Percentiles rank a stretch among this genome's conserved stretches.
phyloP scores from a whole-genome alignment of 2,113 vertebrate species.

The Corapipo altera region DNA sequence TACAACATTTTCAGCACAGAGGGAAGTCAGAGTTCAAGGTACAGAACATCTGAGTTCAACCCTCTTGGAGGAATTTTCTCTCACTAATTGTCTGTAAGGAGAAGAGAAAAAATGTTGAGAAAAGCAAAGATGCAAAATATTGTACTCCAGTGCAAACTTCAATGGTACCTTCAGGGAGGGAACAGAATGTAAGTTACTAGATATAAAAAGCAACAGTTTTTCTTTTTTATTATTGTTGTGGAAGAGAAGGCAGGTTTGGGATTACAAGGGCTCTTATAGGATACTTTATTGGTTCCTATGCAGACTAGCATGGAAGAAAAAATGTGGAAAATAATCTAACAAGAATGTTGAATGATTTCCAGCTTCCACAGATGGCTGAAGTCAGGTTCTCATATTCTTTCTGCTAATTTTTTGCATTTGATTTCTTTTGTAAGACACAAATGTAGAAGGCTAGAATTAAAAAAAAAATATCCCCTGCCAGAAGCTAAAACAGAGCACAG shows the following conservation, averaged over 20 bases:
- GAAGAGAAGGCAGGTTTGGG: background rate
- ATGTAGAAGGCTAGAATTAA: background rate
- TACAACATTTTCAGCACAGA: background rate
- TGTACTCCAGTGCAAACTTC: background rate
- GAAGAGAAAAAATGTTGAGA: background rate
- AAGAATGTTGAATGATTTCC: background rate
- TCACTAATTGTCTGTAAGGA: background rate
- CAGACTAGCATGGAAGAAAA: background rate
- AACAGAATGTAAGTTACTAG: background rate
- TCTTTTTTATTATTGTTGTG: background rate
- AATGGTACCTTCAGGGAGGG: background rate
- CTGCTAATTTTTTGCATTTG: background rate
- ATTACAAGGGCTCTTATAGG: background rate
- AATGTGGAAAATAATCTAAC: background rate
- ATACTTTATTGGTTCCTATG: background rate
- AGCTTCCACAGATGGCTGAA: background rate
- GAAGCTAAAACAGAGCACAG: background rate
- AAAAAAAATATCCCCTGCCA: background rate
- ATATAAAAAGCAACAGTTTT: background rate
- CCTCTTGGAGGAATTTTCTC: background rate
- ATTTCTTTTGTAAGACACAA: background rate
- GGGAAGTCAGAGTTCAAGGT: background rate
- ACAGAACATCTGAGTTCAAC: background rate
- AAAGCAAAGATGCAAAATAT: background rate
- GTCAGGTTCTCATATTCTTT: background rate